A percentile compares a stretch with the other conserved stretches of the same genome.
Evolutionary conservation across 30 jellyfish, hydroid and myxozoan genomes (phyloP).

Genomic region (Chrysaora quinquecirrha): DNA sequence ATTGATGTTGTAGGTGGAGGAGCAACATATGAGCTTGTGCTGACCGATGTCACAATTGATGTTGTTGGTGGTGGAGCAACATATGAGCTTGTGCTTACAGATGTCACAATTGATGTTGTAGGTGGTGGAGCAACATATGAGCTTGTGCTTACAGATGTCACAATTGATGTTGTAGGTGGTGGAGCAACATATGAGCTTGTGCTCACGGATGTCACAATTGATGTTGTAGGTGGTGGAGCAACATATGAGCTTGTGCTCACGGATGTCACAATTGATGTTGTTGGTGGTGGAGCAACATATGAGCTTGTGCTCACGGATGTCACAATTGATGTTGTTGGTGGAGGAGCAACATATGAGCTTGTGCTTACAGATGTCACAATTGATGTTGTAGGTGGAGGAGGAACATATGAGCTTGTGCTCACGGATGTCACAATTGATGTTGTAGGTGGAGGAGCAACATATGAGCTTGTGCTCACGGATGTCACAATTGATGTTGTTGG

Average conservation of each 20-base stretch:
- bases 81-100: neutral
- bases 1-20: neutral
- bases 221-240: constrained; percentile 8
- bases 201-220: constrained; percentile 26
- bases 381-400: neutral
- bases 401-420: neutral
- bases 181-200: constrained; percentile 22
- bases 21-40: neutral
- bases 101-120: neutral
- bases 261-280: neutral
- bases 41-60: neutral
- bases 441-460: neutral
- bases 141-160: neutral
- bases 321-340: neutral
- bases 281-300: neutral
- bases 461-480: neutral
- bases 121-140: constrained; percentile 7
- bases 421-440: neutral
- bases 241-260: neutral
- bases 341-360: neutral
- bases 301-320: neutral
- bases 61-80: neutral
- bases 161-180: neutral
- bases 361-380: neutral
- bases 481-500: neutral